Percentiles rank a stretch among this genome's conserved stretches.
These are phyloP conservation scores for Polydrusus pterygomalis DNA, from an alignment of 2,888 invertebrate species.

Conservation along the genomic window DNA sequence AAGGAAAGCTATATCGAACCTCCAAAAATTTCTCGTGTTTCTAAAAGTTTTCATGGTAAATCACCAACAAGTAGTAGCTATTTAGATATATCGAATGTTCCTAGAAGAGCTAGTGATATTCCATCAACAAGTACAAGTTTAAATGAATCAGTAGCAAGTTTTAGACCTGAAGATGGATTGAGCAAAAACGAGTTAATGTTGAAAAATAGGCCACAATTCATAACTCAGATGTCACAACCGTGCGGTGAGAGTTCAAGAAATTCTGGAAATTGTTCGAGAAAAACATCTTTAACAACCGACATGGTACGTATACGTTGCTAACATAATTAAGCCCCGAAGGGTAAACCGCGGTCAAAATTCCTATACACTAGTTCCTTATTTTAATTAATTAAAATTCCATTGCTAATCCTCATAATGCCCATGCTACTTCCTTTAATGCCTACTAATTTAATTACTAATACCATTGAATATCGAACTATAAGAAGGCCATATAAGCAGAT, in stretches of 20 bases:
- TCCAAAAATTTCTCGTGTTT: slow-evolving; percentile 71
- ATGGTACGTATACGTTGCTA: slow-evolving; percentile 45
- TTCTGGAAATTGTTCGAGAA: slow-evolving; percentile 57
- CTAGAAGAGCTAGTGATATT: slow-evolving; percentile 68
- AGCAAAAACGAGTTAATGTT: slow-evolving; percentile 39
- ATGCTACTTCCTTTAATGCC: no score
- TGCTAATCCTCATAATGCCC: no score
- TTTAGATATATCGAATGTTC: slow-evolving; percentile 61
- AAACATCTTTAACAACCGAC: slow-evolving; percentile 61
- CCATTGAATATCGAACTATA: no score
- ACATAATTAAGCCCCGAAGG: no score
- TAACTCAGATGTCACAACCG: slow-evolving; percentile 67
- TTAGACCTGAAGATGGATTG: slow-evolving; percentile 32
- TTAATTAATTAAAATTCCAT: no score
- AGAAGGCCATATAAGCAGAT: no score
- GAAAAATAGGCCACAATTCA: slow-evolving; percentile 61
- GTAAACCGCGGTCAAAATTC: no score
- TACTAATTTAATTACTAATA: no score
- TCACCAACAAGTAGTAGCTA: slow-evolving; percentile 62
- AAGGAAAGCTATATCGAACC: slow-evolving; percentile 75
- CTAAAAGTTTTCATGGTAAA: slow-evolving; percentile 72
- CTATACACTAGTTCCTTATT: no score
- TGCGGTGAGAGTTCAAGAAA: slow-evolving; percentile 56
- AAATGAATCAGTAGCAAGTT: slow-evolving; percentile 42
- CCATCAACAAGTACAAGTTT: slow-evolving; percentile 57